Evolutionary conservation across 2,113 vertebrate genomes (phyloP).

Genomic region (Nematolebias whitei): DNA sequence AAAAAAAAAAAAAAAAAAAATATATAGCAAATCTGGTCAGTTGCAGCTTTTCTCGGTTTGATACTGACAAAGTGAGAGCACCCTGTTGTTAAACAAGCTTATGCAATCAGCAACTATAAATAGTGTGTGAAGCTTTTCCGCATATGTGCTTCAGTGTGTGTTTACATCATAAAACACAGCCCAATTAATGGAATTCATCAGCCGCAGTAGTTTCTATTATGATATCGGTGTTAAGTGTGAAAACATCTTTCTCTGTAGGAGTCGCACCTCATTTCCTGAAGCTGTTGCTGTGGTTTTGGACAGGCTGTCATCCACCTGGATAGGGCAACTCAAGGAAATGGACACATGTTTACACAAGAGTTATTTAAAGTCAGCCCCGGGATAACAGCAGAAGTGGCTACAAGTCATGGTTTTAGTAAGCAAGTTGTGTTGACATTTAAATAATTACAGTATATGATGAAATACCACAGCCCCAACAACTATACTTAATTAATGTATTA

Average conservation of each 20-base stretch:
- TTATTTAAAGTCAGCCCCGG: constrained; percentile 68
- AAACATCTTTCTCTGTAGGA: constrained; percentile 7
- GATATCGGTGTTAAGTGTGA: constrained; percentile 23
- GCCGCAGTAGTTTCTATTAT: constrained; percentile 24
- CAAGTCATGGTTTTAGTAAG: constrained; percentile 57
- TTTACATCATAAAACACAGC: constrained; percentile 47
- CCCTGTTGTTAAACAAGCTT: constrained; percentile 59
- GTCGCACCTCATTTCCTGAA: constrained; percentile 5
- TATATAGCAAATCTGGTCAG: constrained; percentile 65
- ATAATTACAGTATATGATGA: constrained; percentile 41
- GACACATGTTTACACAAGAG: constrained; percentile 74
- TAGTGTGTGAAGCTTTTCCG: constrained; percentile 53
- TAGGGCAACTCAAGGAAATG: constrained; percentile 47
- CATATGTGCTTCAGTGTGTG: constrained; percentile 43
- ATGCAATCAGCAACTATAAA: constrained; percentile 70
- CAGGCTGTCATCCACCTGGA: not conserved
- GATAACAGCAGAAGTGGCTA: constrained; percentile 70
- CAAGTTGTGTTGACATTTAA: constrained; percentile 8
- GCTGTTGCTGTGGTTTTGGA: not conserved
- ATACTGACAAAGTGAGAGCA: constrained; percentile 65
- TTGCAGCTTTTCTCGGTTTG: constrained; percentile 58
- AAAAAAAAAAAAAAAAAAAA: too few species aligned
- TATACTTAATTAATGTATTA: too few species aligned
- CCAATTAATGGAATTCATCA: constrained; percentile 54
- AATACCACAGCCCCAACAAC: constrained; percentile 24